phyloP scores from a whole-genome alignment of 2,888 invertebrate genomes.

The Ophioninae sp. region DNA sequence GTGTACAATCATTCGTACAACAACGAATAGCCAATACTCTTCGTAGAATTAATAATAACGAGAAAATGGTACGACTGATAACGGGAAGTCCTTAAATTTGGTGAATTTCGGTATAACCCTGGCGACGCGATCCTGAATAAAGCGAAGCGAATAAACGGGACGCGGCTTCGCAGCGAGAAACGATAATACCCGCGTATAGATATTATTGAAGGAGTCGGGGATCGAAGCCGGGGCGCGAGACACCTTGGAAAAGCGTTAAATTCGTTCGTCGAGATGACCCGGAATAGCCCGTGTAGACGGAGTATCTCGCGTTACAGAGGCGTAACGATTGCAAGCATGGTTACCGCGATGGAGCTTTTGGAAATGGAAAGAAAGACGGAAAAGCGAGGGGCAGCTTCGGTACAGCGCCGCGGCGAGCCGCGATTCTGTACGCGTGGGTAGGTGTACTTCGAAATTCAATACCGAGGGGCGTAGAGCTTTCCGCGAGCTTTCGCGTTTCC shows the following conservation, averaged over 20 bases:
- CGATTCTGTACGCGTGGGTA: background rate
- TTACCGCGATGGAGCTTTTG: conserved; percentile 37
- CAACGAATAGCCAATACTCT: too few species aligned
- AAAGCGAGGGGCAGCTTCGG: conserved; percentile 13
- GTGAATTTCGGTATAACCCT: too few species aligned
- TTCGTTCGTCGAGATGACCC: background rate
- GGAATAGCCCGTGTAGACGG: conserved; percentile 7
- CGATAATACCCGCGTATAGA: too few species aligned
- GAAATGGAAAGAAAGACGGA: conserved; percentile 15
- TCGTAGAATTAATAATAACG: too few species aligned
- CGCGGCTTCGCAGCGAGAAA: too few species aligned
- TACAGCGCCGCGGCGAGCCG: background rate
- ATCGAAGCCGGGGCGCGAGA: too few species aligned
- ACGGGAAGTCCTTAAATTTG: too few species aligned
- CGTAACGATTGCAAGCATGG: conserved; percentile 22
- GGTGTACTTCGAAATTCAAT: conserved; percentile 41
- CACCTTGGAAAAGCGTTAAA: background rate
- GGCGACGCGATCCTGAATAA: too few species aligned
- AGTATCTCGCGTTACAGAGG: background rate
- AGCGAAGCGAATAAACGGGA: too few species aligned
- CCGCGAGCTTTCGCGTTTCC: conserved; percentile 49
- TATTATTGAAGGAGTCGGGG: too few species aligned
- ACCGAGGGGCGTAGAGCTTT: conserved; percentile 45
- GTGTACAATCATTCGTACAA: too few species aligned
- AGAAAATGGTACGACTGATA: too few species aligned